phyloP scores from a whole-genome alignment of 2,888 invertebrate species.

The Lydus trimaculatus region DNA sequence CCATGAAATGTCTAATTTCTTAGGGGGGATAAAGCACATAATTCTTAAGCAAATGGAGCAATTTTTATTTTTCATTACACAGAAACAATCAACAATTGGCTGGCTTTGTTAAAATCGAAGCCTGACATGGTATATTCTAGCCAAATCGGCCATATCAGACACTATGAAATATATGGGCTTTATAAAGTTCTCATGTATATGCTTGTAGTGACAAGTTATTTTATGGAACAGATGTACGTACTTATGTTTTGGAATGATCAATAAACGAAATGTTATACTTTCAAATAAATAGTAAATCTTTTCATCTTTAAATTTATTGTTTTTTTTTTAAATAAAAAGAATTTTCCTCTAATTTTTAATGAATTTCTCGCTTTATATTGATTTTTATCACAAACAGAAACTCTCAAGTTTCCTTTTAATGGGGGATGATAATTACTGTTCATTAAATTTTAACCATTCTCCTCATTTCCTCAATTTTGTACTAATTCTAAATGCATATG shows the following conservation, averaged over 20 bases:
- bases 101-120: no score
- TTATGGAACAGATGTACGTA: neutral
- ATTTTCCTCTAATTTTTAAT: neutral
- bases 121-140: no score
- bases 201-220: no score
- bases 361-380: neutral
- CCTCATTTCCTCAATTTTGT: neutral
- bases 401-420: neutral
- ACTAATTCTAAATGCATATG: neutral
- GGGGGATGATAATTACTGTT: neutral
- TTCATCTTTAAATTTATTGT: neutral
- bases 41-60: no score
- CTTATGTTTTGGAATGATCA: neutral
- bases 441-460: neutral
- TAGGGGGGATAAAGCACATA: no score
- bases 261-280: neutral
- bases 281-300: neutral
- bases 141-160: no score
- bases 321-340: neutral
- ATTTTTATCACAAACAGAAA: neutral
- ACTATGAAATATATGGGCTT: no score
- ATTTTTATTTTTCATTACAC: no score
- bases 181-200: no score
- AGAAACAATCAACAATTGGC: no score
- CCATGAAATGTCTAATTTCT: no score